Evolutionary conservation across 2,113 vertebrate genomes (phyloP).

Genomic region (Centropus bengalensis): DNA sequence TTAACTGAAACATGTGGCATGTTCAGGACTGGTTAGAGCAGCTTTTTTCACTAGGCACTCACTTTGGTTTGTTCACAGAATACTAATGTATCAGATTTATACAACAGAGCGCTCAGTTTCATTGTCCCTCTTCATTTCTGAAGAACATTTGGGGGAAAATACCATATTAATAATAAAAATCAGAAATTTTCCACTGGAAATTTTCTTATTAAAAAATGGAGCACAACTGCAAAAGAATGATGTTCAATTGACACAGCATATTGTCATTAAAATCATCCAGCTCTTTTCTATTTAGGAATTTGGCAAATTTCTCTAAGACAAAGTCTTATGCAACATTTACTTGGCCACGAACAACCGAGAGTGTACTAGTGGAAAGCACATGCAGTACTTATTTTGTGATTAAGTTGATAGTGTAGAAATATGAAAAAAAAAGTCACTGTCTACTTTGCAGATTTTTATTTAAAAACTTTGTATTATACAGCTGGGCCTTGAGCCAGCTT

Average conservation of each 20-base stretch:
- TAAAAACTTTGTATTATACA: neutral
- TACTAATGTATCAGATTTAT: neutral
- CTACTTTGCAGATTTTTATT: neutral
- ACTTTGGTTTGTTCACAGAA: neutral
- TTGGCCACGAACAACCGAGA: neutral
- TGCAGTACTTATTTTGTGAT: neutral
- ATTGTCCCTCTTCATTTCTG: neutral
- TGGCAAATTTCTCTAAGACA: neutral
- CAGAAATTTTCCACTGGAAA: neutral
- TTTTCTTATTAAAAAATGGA: neutral
- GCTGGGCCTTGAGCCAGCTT: neutral
- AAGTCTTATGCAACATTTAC: neutral
- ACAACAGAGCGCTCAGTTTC: neutral
- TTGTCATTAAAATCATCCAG: neutral
- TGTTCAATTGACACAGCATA: neutral
- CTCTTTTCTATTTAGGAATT: neutral
- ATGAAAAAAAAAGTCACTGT: accelerated
- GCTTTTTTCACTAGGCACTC: neutral
- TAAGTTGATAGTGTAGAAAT: neutral
- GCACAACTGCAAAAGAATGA: neutral
- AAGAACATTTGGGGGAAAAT: neutral
- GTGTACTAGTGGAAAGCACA: neutral
- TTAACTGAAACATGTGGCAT: neutral
- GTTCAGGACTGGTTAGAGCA: neutral
- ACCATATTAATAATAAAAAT: neutral